Percentiles rank a stretch among this genome's conserved stretches.
phyloP scores from a whole-genome alignment of 2,797 vertebrate species.

The Adrianichthys oophorus region DNA sequence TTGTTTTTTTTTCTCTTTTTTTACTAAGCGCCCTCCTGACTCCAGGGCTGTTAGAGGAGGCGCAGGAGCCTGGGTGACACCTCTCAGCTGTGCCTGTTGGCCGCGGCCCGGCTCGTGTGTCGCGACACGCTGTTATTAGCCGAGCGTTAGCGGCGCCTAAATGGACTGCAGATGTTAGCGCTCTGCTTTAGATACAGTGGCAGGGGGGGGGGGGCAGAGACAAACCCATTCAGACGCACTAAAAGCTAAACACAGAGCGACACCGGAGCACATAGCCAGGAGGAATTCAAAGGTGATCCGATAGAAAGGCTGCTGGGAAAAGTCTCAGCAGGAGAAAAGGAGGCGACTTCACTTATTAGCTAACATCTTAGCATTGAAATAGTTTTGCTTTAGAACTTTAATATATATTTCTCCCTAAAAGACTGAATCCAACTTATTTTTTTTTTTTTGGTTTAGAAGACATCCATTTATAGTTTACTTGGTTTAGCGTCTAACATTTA shows the following conservation, averaged over 20 bases:
- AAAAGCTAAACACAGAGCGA: slow-evolving; percentile 43
- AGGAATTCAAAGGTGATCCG: slow-evolving; percentile 54
- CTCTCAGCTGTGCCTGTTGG: slow-evolving; percentile 78
- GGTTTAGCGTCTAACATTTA: too few species aligned
- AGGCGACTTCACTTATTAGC: slow-evolving; percentile 13
- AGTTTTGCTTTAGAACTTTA: too few species aligned
- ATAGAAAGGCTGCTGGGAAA: slow-evolving; percentile 37
- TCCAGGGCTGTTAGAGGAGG: slow-evolving; percentile 72
- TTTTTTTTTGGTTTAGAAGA: too few species aligned
- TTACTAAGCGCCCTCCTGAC: slow-evolving; percentile 42
- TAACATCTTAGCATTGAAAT: too few species aligned
- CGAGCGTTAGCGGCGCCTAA: slow-evolving; percentile 70
- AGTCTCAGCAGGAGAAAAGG: slow-evolving; percentile 18
- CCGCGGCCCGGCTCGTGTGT: slow-evolving; percentile 40
- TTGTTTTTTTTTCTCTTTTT: too few species aligned
- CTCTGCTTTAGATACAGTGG: slow-evolving; percentile 72
- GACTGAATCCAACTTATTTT: too few species aligned
- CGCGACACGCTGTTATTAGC: slow-evolving; percentile 72
- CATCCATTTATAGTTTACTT: too few species aligned
- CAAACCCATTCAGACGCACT: slow-evolving; percentile 47
- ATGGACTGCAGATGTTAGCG: slow-evolving; percentile 82
- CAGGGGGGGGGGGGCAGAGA: slow-evolving; percentile 61
- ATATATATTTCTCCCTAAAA: too few species aligned
- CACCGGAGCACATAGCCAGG: slow-evolving; percentile 6
- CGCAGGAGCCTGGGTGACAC: slow-evolving; percentile 66